These are phyloP conservation scores for Gymnorhina tibicen DNA, from an alignment of 2,113 vertebrate genomes.

Conservation along the genomic window DNA sequence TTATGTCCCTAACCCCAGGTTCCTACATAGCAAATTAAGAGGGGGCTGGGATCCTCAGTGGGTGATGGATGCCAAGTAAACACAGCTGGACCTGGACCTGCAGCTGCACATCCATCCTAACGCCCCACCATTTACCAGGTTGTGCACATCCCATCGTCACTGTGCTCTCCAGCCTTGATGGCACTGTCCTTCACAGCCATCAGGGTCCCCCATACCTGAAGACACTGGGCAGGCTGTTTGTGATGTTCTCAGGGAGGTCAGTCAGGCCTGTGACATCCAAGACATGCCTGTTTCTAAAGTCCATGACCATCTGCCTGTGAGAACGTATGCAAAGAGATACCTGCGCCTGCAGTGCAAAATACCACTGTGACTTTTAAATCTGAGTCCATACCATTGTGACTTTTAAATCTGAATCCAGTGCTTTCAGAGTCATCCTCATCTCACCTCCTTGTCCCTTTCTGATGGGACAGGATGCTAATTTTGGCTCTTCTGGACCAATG, in stretches of 20 bases:
- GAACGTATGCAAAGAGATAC: accelerated
- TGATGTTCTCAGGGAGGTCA: accelerated
- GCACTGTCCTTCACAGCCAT: background rate
- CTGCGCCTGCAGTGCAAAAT: accelerated
- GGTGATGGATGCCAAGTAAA: background rate
- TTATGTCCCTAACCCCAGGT: background rate
- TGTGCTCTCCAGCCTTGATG: background rate
- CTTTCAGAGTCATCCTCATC: background rate
- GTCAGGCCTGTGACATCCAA: background rate
- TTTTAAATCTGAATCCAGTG: background rate
- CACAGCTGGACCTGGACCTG: background rate
- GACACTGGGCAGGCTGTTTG: background rate
- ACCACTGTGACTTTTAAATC: background rate
- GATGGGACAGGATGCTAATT: background rate
- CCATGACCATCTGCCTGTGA: accelerated
- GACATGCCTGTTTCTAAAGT: background rate
- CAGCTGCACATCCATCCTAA: background rate
- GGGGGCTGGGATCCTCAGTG: background rate
- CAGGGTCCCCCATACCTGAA: too few relatives aligned
- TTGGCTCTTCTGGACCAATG: background rate
- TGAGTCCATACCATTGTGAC: background rate
- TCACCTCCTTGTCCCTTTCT: background rate
- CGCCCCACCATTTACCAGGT: background rate
- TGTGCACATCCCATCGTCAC: background rate
- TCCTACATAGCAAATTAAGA: background rate